Conservation (phyloP, 2,888 invertebrate species). For the Eumacrocentrus americanus region DNA sequence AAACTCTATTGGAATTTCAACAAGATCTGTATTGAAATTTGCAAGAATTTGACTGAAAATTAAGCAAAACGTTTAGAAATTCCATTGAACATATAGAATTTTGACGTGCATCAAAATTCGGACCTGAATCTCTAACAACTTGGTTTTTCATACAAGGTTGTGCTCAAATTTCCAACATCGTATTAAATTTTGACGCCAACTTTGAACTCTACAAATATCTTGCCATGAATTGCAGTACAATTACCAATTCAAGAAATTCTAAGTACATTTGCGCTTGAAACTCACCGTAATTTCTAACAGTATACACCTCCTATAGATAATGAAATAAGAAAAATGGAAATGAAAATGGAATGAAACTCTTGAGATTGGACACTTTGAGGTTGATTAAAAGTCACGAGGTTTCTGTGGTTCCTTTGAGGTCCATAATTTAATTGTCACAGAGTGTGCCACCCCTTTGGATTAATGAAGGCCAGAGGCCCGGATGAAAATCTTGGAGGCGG, state of each 20-base stretch:
- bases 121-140: too few relatives aligned
- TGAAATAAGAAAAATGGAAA: not conserved
- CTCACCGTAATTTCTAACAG: too few relatives aligned
- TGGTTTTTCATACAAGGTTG: too few relatives aligned
- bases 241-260: not conserved
- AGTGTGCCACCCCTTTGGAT: slow-evolving; percentile 8
- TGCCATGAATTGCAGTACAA: too few relatives aligned
- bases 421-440: slow-evolving; percentile 31
- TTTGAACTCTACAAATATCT: too few relatives aligned
- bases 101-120: too few relatives aligned
- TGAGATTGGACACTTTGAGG: slow-evolving; percentile 5
- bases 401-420: slow-evolving; percentile 14
- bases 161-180: too few relatives aligned
- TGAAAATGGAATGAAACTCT: slow-evolving; percentile 2
- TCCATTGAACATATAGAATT: too few relatives aligned
- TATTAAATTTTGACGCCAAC: too few relatives aligned
- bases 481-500: slow-evolving; percentile 22
- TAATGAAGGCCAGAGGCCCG: slow-evolving; percentile 8
- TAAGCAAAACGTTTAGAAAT: too few relatives aligned
- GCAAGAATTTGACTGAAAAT: too few relatives aligned
- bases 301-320: too few relatives aligned
- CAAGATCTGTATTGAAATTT: not conserved
- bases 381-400: slow-evolving; percentile 20
- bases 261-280: not conserved
- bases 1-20: not conserved